A percentile compares a stretch with the other conserved stretches of the same genome.
Conservation (phyloP, 2,113 vertebrate genomes). For the Sinocyclocheilus grahami region DNA sequence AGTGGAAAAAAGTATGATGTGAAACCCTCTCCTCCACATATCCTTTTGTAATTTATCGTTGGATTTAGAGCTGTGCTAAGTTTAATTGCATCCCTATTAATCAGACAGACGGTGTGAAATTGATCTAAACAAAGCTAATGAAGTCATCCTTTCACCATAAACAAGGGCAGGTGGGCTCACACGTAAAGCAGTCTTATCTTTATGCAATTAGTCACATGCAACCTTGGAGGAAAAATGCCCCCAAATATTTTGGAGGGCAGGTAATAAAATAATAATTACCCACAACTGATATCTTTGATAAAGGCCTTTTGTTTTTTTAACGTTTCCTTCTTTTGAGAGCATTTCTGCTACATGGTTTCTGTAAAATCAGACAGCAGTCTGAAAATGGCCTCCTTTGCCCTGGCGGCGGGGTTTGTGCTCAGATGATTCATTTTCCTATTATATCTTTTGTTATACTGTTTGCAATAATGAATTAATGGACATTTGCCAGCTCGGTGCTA, state of each 20-base stretch:
- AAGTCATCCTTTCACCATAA: conserved; percentile 70
- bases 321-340: background rate
- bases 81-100: conserved; percentile 74
- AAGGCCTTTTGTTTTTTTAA: background rate
- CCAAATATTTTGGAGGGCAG: background rate
- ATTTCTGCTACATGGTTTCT: background rate
- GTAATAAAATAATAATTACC: conserved; percentile 27
- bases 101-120: conserved; percentile 66
- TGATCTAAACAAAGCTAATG: conserved; percentile 70
- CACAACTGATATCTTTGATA: conserved; percentile 1
- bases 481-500: conserved; percentile 44
- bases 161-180: conserved; percentile 65
- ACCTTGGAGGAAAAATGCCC: conserved; percentile 41
- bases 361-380: background rate
- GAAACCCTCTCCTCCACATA: conserved; percentile 14
- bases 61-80: conserved; percentile 63
- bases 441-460: conserved; percentile 40
- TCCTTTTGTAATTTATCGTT: conserved; percentile 70
- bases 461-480: conserved; percentile 43
- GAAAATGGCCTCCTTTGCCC: conserved; percentile 13
- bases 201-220: conserved; percentile 54
- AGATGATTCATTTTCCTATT: conserved; percentile 34
- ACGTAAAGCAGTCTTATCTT: conserved; percentile 64
- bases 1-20: background rate
- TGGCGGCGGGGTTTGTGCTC: conserved; percentile 13